A percentile compares a stretch with the other conserved stretches of the same genome.
These are phyloP conservation scores for Darevskia mixta DNA, from an alignment of 2,797 vertebrate genomes.

Conservation along the genomic window DNA sequence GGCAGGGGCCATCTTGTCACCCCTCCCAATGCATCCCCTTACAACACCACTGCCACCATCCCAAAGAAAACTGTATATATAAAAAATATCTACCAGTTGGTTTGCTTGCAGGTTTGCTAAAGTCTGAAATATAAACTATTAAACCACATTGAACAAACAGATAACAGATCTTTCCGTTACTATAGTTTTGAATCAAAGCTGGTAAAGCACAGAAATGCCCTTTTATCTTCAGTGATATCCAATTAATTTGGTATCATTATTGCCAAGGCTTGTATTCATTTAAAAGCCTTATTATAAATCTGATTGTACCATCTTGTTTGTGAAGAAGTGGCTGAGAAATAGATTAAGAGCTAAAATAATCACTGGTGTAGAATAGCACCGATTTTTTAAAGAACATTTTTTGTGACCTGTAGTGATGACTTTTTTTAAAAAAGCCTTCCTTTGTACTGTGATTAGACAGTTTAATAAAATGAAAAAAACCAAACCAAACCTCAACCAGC, in stretches of 20 bases:
- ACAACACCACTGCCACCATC: too few relatives aligned
- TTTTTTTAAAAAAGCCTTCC: constrained; percentile 24
- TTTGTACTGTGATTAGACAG: constrained; percentile 54
- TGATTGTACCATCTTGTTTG: constrained; percentile 67
- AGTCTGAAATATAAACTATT: constrained; percentile 66
- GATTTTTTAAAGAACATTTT: constrained; percentile 43
- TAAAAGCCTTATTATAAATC: constrained; percentile 72
- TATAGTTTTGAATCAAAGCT: constrained; percentile 61
- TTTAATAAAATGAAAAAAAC: constrained; percentile 25
- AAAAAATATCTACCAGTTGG: constrained; percentile 18
- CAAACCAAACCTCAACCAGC: constrained; percentile 7
- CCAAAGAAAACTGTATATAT: too few relatives aligned
- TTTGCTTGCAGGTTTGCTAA: constrained; percentile 53
- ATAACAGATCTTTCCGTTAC: constrained; percentile 57
- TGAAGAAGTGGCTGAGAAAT: constrained; percentile 66
- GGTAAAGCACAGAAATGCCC: constrained; percentile 55
- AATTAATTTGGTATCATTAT: constrained; percentile 64
- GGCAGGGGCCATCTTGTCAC: too few relatives aligned
- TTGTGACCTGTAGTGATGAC: constrained; percentile 40
- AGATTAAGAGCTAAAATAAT: constrained; percentile 57
- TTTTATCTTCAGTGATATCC: constrained; percentile 63
- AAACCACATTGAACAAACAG: constrained; percentile 67
- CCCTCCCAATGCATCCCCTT: too few relatives aligned
- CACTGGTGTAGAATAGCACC: constrained; percentile 16
- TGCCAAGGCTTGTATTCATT: constrained; percentile 72